A percentile compares a stretch with the other conserved stretches of the same genome.
These are phyloP conservation scores for Drosophila burlai DNA, from an alignment of 1,140 invertebrate species.

Conservation along the genomic window DNA sequence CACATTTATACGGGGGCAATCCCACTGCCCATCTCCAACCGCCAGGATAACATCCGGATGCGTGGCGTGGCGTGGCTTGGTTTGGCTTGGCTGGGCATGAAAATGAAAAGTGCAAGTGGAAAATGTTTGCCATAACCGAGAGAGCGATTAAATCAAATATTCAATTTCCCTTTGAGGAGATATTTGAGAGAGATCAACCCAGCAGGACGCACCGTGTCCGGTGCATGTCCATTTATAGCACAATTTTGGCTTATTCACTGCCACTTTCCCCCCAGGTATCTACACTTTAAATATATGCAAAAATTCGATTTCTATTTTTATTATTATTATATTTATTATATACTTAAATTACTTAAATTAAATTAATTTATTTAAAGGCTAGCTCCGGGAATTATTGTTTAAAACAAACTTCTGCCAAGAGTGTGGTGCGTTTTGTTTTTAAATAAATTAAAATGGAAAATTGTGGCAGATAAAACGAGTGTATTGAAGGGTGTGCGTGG, in stretches of 20 bases:
- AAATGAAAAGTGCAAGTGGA: conserved; percentile 36
- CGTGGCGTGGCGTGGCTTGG: neutral
- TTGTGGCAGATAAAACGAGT: conserved; percentile 9
- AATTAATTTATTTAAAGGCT: neutral
- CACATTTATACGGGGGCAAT: conserved; percentile 17
- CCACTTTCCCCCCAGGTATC: neutral
- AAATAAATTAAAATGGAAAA: conserved; percentile 8
- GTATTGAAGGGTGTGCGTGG: conserved; percentile 6
- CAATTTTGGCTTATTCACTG: neutral
- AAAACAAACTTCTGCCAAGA: neutral
- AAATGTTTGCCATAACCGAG: conserved; percentile 48
- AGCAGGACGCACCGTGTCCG: neutral
- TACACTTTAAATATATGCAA: neutral
- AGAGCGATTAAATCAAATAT: conserved; percentile 48
- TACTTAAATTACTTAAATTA: neutral
- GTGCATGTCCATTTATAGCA: neutral
- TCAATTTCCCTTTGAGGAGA: conserved; percentile 33
- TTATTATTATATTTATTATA: neutral
- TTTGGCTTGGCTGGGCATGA: neutral
- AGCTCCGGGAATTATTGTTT: neutral
- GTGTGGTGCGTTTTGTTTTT: neutral
- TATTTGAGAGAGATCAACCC: conserved; percentile 21
- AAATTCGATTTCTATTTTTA: neutral
- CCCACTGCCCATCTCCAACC: neutral
- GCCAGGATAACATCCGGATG: neutral